A percentile compares a stretch with the other conserved stretches of the same genome.
phyloP scores from a whole-genome alignment of 2,888 invertebrate genomes.

The Ophion slaviceki region DNA sequence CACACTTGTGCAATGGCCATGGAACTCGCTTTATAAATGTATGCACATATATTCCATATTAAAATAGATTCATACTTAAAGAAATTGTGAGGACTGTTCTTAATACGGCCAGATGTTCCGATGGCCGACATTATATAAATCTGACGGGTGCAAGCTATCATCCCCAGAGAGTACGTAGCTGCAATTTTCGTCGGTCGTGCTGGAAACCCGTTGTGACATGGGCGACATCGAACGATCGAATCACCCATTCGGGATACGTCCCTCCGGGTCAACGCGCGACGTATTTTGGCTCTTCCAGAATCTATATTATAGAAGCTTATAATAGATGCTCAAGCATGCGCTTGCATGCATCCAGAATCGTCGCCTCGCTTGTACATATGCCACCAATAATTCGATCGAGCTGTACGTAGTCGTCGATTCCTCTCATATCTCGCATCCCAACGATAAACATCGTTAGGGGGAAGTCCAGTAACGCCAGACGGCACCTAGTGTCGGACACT shows the following conservation, averaged over 20 bases:
- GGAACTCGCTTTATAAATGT: no score
- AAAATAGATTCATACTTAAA: no score
- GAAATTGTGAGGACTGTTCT: no score
- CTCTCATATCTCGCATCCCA: slow-evolving; percentile 30
- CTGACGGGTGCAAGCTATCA: no score
- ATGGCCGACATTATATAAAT: no score
- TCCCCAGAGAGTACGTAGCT: not conserved
- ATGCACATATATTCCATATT: no score
- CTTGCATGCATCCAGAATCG: not conserved
- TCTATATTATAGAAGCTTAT: slow-evolving; percentile 34
- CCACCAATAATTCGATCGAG: not conserved
- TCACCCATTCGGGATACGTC: slow-evolving; percentile 23
- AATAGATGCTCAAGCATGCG: not conserved
- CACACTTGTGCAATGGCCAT: no score
- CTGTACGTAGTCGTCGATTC: not conserved
- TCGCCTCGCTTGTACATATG: not conserved
- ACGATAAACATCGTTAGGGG: slow-evolving; percentile 27
- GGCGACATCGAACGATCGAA: slow-evolving; percentile 38
- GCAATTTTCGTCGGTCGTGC: slow-evolving; percentile 33
- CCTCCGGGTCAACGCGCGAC: slow-evolving; percentile 2
- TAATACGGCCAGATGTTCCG: no score
- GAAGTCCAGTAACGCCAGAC: no score
- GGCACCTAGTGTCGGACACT: no score
- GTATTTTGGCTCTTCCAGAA: slow-evolving; percentile 21
- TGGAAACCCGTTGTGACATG: slow-evolving; percentile 39